phyloP scores from a whole-genome alignment of 2,113 vertebrate species.

The Ictalurus punctatus region DNA sequence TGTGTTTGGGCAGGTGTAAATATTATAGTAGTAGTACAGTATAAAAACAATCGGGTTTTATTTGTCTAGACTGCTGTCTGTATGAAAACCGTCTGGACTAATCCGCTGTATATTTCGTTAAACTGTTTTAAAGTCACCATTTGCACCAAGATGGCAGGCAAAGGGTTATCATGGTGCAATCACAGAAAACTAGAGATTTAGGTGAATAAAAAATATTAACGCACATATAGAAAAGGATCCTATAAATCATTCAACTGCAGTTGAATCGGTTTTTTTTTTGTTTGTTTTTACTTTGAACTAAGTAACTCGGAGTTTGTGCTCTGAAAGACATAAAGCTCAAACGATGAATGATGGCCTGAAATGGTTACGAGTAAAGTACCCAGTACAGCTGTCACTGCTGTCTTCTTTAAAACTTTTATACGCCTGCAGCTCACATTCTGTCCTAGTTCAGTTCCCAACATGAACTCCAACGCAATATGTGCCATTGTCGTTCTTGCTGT shows the following conservation, averaged over 20 bases:
- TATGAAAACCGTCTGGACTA: constrained; percentile 4
- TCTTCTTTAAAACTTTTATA: not conserved
- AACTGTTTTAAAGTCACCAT: not conserved
- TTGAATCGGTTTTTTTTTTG: not conserved
- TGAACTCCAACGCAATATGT: not conserved
- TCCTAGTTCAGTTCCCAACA: not conserved
- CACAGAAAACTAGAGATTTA: not conserved
- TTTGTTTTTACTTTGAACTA: no score
- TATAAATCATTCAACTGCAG: not conserved
- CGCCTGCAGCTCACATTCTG: not conserved
- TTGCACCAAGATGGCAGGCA: not conserved
- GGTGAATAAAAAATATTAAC: not conserved
- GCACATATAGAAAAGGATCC: not conserved
- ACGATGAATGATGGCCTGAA: not conserved
- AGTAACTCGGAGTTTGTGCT: not conserved
- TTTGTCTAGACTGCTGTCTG: not conserved
- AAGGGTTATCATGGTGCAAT: not conserved
- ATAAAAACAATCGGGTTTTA: not conserved
- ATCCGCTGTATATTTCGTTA: not conserved
- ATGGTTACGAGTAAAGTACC: not conserved
- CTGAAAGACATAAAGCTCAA: not conserved
- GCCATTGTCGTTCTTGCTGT: not conserved
- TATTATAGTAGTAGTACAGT: not conserved
- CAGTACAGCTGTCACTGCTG: not conserved
- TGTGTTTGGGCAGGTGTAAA: not conserved